phyloP scores from a whole-genome alignment of 2,113 vertebrate species.

The Plestiodon gilberti region DNA sequence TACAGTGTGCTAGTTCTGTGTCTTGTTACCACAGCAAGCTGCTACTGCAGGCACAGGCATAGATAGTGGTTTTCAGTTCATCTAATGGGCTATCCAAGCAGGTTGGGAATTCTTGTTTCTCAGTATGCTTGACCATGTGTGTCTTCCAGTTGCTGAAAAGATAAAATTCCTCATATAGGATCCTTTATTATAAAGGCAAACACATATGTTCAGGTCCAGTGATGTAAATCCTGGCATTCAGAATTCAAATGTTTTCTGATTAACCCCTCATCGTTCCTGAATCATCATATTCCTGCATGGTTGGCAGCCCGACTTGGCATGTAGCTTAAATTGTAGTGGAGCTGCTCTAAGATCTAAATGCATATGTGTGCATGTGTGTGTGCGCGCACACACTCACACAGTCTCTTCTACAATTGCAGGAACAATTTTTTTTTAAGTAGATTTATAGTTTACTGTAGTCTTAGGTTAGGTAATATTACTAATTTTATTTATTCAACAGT shows the following conservation, averaged over 20 bases:
- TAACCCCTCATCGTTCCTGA: neutral
- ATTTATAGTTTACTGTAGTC: too few relatives aligned
- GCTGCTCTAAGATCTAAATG: neutral
- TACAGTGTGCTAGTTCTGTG: neutral
- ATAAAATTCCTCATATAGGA: too few relatives aligned
- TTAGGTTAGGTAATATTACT: neutral
- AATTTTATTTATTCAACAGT: too few relatives aligned
- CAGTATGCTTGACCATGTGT: neutral
- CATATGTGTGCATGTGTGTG: too few relatives aligned
- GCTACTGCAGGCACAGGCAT: too few relatives aligned
- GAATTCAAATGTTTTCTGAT: neutral
- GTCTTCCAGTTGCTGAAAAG: neutral
- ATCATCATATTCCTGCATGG: neutral
- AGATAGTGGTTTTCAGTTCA: neutral
- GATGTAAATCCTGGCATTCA: neutral
- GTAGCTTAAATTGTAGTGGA: neutral
- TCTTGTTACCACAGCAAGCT: neutral
- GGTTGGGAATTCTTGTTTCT: neutral
- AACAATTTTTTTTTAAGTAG: neutral
- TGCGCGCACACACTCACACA: too few relatives aligned
- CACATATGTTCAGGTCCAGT: neutral
- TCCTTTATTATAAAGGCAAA: neutral
- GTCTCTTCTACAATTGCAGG: neutral
- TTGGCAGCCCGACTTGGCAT: neutral
- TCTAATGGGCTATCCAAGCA: neutral